Base-by-base conservation (phyloP, 1,140 invertebrate species). In the Drosophila auraria region DNA sequence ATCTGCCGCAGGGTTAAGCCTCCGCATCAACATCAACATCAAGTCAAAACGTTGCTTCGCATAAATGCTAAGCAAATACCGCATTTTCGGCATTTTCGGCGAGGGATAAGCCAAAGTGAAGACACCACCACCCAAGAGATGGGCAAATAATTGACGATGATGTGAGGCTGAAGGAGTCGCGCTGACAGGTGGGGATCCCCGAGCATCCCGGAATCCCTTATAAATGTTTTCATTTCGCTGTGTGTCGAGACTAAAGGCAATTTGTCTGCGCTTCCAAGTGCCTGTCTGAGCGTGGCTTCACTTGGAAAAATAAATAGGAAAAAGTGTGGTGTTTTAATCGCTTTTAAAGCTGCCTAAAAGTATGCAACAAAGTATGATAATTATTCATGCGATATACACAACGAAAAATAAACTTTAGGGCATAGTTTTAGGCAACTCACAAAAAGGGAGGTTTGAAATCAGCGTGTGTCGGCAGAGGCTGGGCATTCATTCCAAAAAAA, bases 21-120 rank as follows among this genome's bases (percentile, higher is more conserved):
- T 38, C 44, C 17, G 44, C 44, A 45, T 20, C 44, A 42, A 2
- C 40, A n/a, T 42, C 40, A 44, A 45, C 76, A 56, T 68, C 68
- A 72, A 80, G 27, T 33, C 5, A 80, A 71, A 53, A n/a, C 36
- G 62, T 6, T 56, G 45, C 75, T 59, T 51, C 47, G 65, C 73
- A 82, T 84, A 89, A 89, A 90, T 90, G 65, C 84, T 76, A 79
- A 89, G 66, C 78, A 90, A 90, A 89, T 89, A 90, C 62, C 40
- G 58, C 36, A 36, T 58, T 50, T 64, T 64, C 33, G 17, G 60
- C 30, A 36, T 58, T 50, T 64, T 64, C 33, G 17, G 60, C 30
- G 54, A 5, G 70, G 66, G 57, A 65, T 70, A 70, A 56, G 59
- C 56, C 56, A n/a, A 23, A 9, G 38, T n/a, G 17, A 64, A 64